Percentiles rank a stretch among this genome's conserved stretches.
phyloP scores from a whole-genome alignment of 2,888 invertebrate genomes.

The Troilus luridus region DNA sequence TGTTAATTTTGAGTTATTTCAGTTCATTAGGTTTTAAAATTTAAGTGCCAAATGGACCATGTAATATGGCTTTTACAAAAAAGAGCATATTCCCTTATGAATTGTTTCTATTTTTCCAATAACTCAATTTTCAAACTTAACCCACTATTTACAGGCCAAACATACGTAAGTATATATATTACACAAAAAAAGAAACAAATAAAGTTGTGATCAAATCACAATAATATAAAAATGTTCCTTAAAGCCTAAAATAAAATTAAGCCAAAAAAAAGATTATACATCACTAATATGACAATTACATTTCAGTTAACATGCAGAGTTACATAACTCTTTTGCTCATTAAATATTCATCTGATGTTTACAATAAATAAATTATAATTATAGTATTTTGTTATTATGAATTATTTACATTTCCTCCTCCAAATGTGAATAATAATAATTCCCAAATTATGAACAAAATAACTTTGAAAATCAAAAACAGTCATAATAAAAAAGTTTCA shows the following conservation, averaged over 20 bases:
- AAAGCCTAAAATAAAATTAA: not conserved
- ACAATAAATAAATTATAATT: not conserved
- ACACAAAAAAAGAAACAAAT: not conserved
- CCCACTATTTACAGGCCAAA: too few relatives aligned
- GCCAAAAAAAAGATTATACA: not conserved
- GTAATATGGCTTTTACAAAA: too few relatives aligned
- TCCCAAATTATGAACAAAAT: not conserved
- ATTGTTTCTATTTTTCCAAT: too few relatives aligned
- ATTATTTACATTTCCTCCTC: conserved; percentile 3
- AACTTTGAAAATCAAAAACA: not conserved
- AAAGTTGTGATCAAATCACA: conserved; percentile 32
- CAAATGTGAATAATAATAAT: not conserved
- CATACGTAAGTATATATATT: not conserved
- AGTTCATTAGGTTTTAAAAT: too few relatives aligned
- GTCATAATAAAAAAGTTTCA: conserved; percentile 10
- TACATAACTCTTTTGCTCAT: not conserved
- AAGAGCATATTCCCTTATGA: too few relatives aligned
- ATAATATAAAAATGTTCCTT: conserved; percentile 8
- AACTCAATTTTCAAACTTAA: too few relatives aligned
- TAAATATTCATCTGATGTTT: conserved; percentile 5
- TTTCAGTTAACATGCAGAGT: not conserved
- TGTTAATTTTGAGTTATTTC: too few relatives aligned
- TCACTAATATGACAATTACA: not conserved
- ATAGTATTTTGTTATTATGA: not conserved
- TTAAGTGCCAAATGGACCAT: too few relatives aligned